Base-by-base conservation (phyloP, 2,113 vertebrate genomes). In the Coracopsis vasa region DNA sequence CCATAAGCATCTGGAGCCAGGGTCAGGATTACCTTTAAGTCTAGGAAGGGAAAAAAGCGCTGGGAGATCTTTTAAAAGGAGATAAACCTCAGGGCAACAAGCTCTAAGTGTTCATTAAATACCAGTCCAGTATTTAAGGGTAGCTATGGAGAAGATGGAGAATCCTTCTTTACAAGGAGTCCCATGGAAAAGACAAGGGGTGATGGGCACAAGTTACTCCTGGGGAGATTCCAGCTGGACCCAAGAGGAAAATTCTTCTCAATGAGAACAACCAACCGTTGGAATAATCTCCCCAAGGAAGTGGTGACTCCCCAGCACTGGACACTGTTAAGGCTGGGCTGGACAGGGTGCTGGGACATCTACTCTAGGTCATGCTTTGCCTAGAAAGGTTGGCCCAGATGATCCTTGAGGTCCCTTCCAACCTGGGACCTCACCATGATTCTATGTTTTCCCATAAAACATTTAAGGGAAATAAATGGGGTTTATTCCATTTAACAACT, bases 21-120 rank as follows among this genome's bases (percentile, higher is more conserved):
- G 60, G 69, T n/a, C 70, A 86, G 92, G 88, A 95, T 96, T 90
- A 94, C 66, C 53, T 83, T 37, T 60, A 91, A 51, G 39, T 28
- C 79, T 53, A 54, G 51, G 77, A 93, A 87, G 74, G 67, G 71
- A 39, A 70, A 89, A 17, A 89, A 90, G 71, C 39, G 45, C 51
- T 8, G 2, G 75, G 27, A 80, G 69, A 64, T 47, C 90, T 78
- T 85, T 54, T 80, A 77, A 92, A 89, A 86, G 73, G 78, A 47
- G 45, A 64, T 24, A 23, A 69, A 58, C 48, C 39, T 33, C 11
- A 54, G 50, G 62, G 37, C 64, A 82, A 58, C 4, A 17, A 44
- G 29, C 71, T 75, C 2, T 3, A 42, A 67, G 60, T 6, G 11
- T 25, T 41, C 3, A 0, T 37, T 66, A 24, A 58, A n/a, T 35